Conservation (phyloP, 2,113 vertebrate genomes). For the Eolophus roseicapilla region DNA sequence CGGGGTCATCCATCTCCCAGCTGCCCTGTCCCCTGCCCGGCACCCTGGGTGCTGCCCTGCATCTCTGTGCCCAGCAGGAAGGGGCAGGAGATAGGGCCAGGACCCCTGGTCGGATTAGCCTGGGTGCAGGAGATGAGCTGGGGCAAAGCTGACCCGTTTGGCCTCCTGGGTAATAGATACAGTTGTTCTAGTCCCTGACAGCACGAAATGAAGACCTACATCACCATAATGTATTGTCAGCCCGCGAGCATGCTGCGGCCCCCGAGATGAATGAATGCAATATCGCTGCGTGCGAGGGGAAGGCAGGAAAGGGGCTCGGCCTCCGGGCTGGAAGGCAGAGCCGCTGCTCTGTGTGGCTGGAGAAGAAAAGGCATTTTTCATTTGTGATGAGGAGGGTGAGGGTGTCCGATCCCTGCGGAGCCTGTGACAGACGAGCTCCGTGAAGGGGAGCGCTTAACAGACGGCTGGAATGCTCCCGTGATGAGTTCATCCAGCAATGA, state of each 20-base stretch:
- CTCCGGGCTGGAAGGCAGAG: not conserved
- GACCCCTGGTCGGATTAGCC: not conserved
- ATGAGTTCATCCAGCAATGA: conserved; percentile 19
- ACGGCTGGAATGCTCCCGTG: not conserved
- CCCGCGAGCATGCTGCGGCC: not conserved
- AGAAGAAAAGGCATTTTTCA: conserved; percentile 40
- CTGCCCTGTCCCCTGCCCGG: not conserved
- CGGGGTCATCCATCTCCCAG: not conserved
- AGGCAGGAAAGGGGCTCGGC: not conserved
- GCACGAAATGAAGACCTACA: not conserved
- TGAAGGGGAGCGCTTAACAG: not conserved
- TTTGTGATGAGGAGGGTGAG: not conserved
- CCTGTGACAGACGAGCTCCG: not conserved
- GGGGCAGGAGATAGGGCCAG: not conserved
- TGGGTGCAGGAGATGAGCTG: not conserved
- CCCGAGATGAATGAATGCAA: conserved; percentile 17
- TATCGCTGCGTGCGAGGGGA: not conserved
- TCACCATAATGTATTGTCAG: not conserved
- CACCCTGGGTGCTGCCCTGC: not conserved
- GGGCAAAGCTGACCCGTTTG: not conserved
- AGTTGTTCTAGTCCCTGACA: conserved; percentile 25
- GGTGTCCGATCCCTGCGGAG: not conserved
- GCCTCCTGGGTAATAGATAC: not conserved
- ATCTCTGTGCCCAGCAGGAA: fast-evolving
- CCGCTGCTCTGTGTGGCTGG: not conserved